Conservation (phyloP, 2,113 vertebrate species). For the Nycticorax nycticorax region DNA sequence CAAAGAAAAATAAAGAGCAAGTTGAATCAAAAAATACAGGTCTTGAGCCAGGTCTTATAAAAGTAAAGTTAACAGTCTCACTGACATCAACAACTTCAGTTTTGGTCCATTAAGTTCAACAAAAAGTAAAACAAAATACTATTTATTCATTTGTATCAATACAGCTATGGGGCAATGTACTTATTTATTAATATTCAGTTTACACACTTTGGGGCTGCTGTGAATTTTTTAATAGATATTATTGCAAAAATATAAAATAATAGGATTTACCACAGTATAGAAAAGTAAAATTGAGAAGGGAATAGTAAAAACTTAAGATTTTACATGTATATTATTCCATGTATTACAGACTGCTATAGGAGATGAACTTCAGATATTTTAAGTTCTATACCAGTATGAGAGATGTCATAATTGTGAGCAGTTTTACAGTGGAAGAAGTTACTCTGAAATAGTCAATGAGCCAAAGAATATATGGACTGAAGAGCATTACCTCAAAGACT, state of each 20-base stretch:
- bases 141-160: neutral
- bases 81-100: neutral
- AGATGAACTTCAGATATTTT: neutral
- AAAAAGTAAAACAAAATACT: neutral
- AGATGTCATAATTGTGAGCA: neutral
- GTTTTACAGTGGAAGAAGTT: neutral
- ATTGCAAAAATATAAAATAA: neutral
- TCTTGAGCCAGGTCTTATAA: neutral
- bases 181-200: neutral
- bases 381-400: neutral
- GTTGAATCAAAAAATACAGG: neutral
- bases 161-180: neutral
- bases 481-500: neutral
- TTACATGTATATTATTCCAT: neutral
- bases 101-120: neutral
- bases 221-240: neutral
- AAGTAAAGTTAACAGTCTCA: neutral
- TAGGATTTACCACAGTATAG: neutral
- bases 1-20: neutral
- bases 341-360: neutral
- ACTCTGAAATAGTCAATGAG: neutral
- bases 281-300: neutral
- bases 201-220: neutral
- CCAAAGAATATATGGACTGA: neutral
- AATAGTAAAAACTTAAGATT: neutral